Conservation (phyloP, 2,113 vertebrate species). For the Neolamprologus sp. region DNA sequence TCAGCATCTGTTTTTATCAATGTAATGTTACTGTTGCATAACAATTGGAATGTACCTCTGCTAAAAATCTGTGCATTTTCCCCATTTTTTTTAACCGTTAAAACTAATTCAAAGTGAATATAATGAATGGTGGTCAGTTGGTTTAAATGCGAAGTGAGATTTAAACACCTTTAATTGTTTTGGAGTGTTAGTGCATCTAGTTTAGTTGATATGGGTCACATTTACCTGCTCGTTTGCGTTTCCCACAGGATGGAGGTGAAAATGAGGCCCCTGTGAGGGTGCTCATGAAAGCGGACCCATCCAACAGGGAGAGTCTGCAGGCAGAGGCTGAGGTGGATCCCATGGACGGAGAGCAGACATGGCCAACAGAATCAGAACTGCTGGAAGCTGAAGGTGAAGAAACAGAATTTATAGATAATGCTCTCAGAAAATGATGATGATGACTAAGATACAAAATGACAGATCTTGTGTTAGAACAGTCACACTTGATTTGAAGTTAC, state of each 20-base stretch:
- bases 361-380: slow-evolving; percentile 92
- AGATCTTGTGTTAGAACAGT: background rate
- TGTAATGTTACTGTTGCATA: background rate
- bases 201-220: background rate
- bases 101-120: background rate
- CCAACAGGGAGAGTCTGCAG: slow-evolving; percentile 79
- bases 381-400: slow-evolving; percentile 83
- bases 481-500: background rate
- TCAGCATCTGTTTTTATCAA: background rate
- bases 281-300: slow-evolving; percentile 83
- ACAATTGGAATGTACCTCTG: background rate
- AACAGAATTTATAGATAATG: background rate
- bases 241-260: slow-evolving; percentile 66
- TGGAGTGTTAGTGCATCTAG: background rate
- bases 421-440: background rate
- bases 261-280: slow-evolving; percentile 76
- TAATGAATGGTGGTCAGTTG: background rate
- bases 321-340: slow-evolving; percentile 87
- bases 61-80: background rate
- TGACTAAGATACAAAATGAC: background rate
- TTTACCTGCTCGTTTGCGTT: background rate
- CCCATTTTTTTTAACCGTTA: background rate
- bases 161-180: background rate
- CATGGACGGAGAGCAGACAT: slow-evolving; percentile 96
- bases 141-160: accelerated